Evolutionary conservation across 2,888 invertebrate genomes (phyloP), one percentile per base, ranked within the genome.

Genomic region (Opisthograptis luteolata): DNA sequence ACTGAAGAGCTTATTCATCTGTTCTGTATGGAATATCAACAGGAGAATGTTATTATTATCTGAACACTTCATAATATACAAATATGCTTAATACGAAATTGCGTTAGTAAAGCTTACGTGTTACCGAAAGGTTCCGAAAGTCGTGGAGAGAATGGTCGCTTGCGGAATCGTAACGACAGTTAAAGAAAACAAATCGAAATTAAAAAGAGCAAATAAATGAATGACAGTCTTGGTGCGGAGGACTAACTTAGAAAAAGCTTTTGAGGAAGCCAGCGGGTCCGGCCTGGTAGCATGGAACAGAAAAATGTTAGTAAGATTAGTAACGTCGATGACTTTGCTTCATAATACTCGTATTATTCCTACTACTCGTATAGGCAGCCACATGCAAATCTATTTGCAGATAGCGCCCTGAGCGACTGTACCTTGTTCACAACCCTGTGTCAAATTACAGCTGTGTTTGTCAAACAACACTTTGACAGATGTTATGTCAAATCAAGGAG

Each of bases 211-310:
- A 87, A 86, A 84, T 70, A 81, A 89, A 85, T 71, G 60, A 85
- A 85, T 69, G 85, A 86, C 89, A 89, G 90, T 89, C 90, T 89
- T 89, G 87, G 84, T 87, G 88, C 84, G 82, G 81, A 85, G 84
- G 79, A 80, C 74, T 84, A 87, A 87, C 82, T 96, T 96, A 97
- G 94, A 97, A 97, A 93, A 97, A 96, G 94, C 96, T 96, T 94
- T 97, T 97, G 91, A 97, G 94, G 94, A 97, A 97, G 92, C 96
- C 96, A 91, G 96, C 96, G 86, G 97, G 96, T 90, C 96, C 96
- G 92, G 96, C 96, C 96, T 97, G 80, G 52, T 44, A 52, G 66
- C 72, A 73, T 78, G 84, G 67, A 84, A 84, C 73, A 84, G 73
- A 51, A 84, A 77, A 65, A 42, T 19, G 34, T 52, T 52, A 52